Evolutionary conservation across 2,113 vertebrate genomes (phyloP), one percentile per base, ranked within the genome.

Genomic region (Otolemur garnettii): DNA sequence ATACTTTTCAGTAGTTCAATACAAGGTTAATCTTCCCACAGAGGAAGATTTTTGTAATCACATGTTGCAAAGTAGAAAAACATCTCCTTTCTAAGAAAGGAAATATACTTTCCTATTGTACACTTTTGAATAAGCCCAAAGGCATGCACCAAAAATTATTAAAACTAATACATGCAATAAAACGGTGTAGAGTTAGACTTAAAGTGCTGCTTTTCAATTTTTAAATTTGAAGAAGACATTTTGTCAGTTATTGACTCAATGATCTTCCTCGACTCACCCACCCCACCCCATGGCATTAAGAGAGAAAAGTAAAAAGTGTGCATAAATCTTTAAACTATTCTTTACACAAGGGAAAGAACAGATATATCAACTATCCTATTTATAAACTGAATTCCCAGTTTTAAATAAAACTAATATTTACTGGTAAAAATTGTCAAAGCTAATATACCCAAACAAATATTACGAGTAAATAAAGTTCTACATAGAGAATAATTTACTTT

Each of bases 391-490:
- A 98, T 98, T 98, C 96, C 98, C 98, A 98, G 98, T 98, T 98
- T 98, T 98, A 98, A 98, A 98, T 98, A 98, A 98, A 98, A 98
- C 96, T 98, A 98, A 97, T 98, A 98, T 98, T 98, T 98, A 98
- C 98, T 98, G 98, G 98, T 98, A 99, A 98, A 98, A 98, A 98
- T 98, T 98, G 98, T 98, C 98, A 98, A 98, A 98, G 98, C 98
- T 98, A 98, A 98, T 97, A 98, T 98, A 98, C 97, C 98, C 98
- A 98, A 99, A 98, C 97, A 99, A 99, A 98, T 98, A 98, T 98
- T 98, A 98, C 98, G 98, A 98, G 98, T 98, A 99, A 98, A 99
- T 99, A 98, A 98, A 98, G 98, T 98, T 99, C 98, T 99, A 98
- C 98, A 97, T 98, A 98, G 97, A 98, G 96, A 98, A 98, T 97